Conservation (phyloP, 2,113 vertebrate species). For the Eudyptes chrysolophus region DNA sequence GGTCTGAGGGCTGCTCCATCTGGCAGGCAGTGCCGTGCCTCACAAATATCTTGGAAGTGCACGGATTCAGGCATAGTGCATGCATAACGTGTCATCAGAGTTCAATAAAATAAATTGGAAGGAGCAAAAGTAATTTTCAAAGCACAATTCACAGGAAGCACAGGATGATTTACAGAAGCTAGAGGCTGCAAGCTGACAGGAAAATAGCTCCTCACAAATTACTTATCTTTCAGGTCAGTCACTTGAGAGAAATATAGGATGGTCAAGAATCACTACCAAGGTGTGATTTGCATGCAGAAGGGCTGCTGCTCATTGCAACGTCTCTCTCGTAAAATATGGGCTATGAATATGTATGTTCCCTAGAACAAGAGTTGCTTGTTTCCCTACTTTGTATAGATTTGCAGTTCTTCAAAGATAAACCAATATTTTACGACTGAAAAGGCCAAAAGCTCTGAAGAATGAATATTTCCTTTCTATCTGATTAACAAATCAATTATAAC, state of each 20-base stretch:
- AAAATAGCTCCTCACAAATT: constrained; percentile 22
- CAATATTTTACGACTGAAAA: background rate
- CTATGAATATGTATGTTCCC: background rate
- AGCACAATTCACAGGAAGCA: constrained; percentile 21
- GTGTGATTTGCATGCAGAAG: background rate
- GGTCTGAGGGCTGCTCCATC: background rate
- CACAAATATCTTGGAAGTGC: background rate
- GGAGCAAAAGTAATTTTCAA: constrained; percentile 19
- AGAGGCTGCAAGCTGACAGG: background rate
- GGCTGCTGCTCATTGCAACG: background rate
- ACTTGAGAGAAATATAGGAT: background rate
- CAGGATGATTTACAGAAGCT: constrained; percentile 6
- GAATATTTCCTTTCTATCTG: background rate
- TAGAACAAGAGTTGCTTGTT: background rate
- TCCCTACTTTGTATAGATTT: background rate
- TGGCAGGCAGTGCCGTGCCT: background rate
- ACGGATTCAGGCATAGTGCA: background rate
- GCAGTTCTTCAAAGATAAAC: background rate
- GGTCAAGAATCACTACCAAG: background rate
- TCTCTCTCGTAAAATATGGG: background rate
- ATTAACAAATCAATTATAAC: background rate
- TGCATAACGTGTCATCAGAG: background rate
- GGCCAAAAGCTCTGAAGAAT: background rate
- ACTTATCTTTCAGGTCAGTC: background rate
- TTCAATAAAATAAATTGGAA: constrained; percentile 38